Evolutionary conservation across 2,888 invertebrate species (phyloP), one percentile per base, ranked within the genome.

Genomic region (Rhagonycha lutea): DNA sequence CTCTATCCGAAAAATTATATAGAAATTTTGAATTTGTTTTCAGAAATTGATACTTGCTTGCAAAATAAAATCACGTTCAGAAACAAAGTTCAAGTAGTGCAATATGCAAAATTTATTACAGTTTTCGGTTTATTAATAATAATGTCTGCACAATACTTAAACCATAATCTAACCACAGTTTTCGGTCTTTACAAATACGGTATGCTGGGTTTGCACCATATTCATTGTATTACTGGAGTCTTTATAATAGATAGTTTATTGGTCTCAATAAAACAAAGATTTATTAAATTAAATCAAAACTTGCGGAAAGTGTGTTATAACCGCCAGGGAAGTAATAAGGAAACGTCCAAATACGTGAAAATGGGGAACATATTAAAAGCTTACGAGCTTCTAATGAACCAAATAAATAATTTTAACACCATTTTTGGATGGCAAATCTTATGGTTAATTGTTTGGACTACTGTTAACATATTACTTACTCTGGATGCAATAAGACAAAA

Each of bases 341-440:
- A 47, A n/a, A n/a, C n/a, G 5, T 2, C 2, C 0, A 47, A 47
- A n/a, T 47, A n/a, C 47, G 7, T 47, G 0, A 47, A n/a, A 8
- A 10, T 47, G 7, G 7, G 2, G 0, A n/a, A 63, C 11, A 18
- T 24, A 0, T 18, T 63, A 10, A 18, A 68, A 28, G 14, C 26
- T 7, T 68, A 26, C 28, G 28, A 68, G 12, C 10, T 26, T 14
- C 9, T 68, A 9, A 68, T 28, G 4, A 28, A 26, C 14, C 68
- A 68, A 68, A 4, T 68, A 28, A 7, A 26, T 68, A 3, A 24
- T 7, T 68, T 68, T n/a, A 68, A 68, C 10, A n/a, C 23, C 0
- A 68, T 68, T 14, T 68, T 68, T 68, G 68, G 68, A 8, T 68
- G 12, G 24, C 28, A 68, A 14, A 68, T 68, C 8, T 28, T 68